Conservation (phyloP, 2,113 vertebrate genomes). For the Rhinoderma darwinii region DNA sequence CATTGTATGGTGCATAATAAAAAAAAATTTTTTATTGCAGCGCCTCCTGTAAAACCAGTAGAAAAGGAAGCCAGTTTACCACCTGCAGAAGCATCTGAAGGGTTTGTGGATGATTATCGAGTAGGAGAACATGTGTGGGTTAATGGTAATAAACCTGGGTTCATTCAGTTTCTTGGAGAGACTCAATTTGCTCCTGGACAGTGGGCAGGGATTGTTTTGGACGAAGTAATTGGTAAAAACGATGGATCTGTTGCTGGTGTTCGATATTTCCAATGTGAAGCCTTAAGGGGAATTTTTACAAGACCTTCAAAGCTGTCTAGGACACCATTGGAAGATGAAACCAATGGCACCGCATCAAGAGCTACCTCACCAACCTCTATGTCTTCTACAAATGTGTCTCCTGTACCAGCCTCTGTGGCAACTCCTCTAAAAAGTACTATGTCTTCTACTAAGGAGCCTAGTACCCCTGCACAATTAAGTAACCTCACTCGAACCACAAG, state of each 20-base stretch:
- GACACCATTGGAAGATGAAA: constrained; percentile 83
- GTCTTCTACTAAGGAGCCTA: constrained; percentile 69
- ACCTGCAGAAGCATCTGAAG: constrained; percentile 73
- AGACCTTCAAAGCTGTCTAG: constrained; percentile 90
- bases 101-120: constrained; percentile 84
- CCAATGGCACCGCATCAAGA: constrained; percentile 82
- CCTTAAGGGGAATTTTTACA: constrained; percentile 92
- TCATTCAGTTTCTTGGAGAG: constrained; percentile 93
- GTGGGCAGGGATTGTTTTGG: constrained; percentile 96
- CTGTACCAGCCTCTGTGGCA: constrained; percentile 63
- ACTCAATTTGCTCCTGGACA: constrained; percentile 97
- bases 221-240: constrained; percentile 97
- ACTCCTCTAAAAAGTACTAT: constrained; percentile 68
- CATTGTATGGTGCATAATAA: neutral
- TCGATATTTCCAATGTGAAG: constrained; percentile 95
- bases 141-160: constrained; percentile 94
- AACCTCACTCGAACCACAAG: constrained; percentile 88
- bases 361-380: constrained; percentile 83
- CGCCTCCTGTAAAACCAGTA: constrained; percentile 71
- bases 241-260: constrained; percentile 95
- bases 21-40: constrained; percentile 65
- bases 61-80: constrained; percentile 73
- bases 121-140: constrained; percentile 98
- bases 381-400: constrained; percentile 64
- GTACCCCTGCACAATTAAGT: constrained; percentile 73